These are phyloP conservation scores for Grammomys dolichurus DNA, from an alignment of 2,113 vertebrate species.

Conservation along the genomic window DNA sequence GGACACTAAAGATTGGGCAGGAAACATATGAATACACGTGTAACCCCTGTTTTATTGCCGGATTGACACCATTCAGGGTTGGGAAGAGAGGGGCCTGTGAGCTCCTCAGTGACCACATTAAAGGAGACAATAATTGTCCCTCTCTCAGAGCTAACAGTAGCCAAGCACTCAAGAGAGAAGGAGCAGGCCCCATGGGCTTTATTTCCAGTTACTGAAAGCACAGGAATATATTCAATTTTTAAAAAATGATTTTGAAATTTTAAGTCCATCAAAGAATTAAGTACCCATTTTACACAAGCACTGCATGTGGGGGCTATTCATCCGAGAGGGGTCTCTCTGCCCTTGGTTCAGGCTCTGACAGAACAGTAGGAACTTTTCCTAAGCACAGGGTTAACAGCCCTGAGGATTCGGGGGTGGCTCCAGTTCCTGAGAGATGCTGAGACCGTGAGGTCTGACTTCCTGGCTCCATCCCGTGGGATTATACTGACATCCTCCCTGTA, in stretches of 20 bases:
- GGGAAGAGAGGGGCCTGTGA: background rate
- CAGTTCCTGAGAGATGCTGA: background rate
- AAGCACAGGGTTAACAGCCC: background rate
- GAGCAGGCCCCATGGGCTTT: background rate
- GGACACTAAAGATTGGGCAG: background rate
- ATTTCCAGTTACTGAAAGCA: background rate
- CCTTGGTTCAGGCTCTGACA: background rate
- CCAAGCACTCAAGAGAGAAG: background rate
- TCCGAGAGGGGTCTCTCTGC: background rate
- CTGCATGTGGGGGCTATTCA: rapidly evolving
- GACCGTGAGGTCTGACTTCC: rapidly evolving
- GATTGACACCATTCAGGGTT: background rate
- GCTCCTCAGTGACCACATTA: background rate
- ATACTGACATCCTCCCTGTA: background rate
- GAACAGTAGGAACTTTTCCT: background rate
- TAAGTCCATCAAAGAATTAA: background rate
- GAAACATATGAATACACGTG: background rate
- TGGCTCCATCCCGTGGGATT: background rate
- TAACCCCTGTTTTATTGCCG: background rate
- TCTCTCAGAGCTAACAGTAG: background rate
- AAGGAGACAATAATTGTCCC: background rate
- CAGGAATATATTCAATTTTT: background rate
- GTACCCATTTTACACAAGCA: background rate
- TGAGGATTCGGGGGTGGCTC: background rate
- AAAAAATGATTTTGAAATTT: background rate